These are phyloP conservation scores for Heliconius sara DNA, from an alignment of 2,888 invertebrate genomes.

Conservation along the genomic window DNA sequence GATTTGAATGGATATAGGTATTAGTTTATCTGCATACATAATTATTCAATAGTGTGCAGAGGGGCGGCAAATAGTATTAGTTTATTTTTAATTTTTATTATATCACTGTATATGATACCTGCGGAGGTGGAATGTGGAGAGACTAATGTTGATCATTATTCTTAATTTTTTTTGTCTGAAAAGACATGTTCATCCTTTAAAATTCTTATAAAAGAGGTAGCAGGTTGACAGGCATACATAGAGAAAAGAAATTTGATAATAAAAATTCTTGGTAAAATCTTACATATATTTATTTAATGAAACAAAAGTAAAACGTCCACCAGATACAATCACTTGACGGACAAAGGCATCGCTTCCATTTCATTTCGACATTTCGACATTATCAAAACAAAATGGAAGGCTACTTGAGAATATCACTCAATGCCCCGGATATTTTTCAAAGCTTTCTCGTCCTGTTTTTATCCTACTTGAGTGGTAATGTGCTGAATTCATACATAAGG, in stretches of 20 bases:
- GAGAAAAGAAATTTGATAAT: too few species aligned
- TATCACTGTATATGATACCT: too few species aligned
- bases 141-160: too few species aligned
- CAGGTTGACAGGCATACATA: too few species aligned
- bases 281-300: neutral
- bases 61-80: too few species aligned
- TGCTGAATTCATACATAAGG: constrained; percentile 90
- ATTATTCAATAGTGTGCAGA: neutral
- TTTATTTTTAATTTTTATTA: too few species aligned
- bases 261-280: too few species aligned
- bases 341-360: constrained; percentile 48
- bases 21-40: neutral
- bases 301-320: constrained; percentile 6
- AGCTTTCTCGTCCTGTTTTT: constrained; percentile 80
- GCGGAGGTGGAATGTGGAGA: too few species aligned
- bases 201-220: too few species aligned
- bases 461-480: constrained; percentile 87
- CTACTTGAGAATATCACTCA: constrained; percentile 72
- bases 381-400: constrained; percentile 54
- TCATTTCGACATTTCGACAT: constrained; percentile 42
- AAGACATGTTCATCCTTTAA: too few species aligned
- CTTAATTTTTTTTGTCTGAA: too few species aligned
- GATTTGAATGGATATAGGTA: neutral
- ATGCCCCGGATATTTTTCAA: constrained; percentile 75
- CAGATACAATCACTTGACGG: constrained; percentile 48